phyloP scores from a whole-genome alignment of 2,797 vertebrate genomes.

The Carapus acus region DNA sequence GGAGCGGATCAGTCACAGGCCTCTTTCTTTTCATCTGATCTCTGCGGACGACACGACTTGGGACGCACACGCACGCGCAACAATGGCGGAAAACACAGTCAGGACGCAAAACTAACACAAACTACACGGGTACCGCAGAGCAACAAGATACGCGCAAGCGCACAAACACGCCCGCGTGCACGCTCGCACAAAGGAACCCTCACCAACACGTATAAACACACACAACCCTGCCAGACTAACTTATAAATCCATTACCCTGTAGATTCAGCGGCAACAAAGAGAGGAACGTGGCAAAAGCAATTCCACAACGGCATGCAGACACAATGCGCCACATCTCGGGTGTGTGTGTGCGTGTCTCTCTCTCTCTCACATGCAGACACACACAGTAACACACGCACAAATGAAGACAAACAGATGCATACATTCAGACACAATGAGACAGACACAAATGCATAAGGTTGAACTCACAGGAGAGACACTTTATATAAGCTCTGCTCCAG shows the following conservation, averaged over 20 bases:
- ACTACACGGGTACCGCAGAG: conserved; percentile 39
- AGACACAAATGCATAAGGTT: conserved; percentile 30
- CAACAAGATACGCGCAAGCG: conserved; percentile 31
- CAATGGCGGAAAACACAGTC: conserved; percentile 29
- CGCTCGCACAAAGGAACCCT: conserved; percentile 16
- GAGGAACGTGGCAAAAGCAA: conserved; percentile 59
- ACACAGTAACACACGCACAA: too few species aligned
- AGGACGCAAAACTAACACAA: conserved; percentile 44
- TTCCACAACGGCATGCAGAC: conserved; percentile 58
- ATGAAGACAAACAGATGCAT: conserved; percentile 34
- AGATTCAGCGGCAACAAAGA: conserved; percentile 68
- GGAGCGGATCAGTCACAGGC: conserved; percentile 77
- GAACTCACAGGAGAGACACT: conserved; percentile 50
- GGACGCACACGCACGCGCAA: conserved; percentile 56
- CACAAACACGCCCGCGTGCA: conserved; percentile 23
- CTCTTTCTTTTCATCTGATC: conserved; percentile 76
- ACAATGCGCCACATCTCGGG: too few species aligned
- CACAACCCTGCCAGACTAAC: conserved; percentile 56
- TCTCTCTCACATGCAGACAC: too few species aligned
- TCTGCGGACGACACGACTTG: conserved; percentile 71
- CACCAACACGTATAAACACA: conserved; percentile 23
- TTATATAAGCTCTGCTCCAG: conserved; percentile 57
- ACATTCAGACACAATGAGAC: conserved; percentile 35
- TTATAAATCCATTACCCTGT: conserved; percentile 65
- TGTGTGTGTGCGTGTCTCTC: too few species aligned